Evolutionary conservation across 2,113 vertebrate genomes (phyloP), one percentile per base, ranked within the genome.

Genomic region (Tetrao urogallus): DNA sequence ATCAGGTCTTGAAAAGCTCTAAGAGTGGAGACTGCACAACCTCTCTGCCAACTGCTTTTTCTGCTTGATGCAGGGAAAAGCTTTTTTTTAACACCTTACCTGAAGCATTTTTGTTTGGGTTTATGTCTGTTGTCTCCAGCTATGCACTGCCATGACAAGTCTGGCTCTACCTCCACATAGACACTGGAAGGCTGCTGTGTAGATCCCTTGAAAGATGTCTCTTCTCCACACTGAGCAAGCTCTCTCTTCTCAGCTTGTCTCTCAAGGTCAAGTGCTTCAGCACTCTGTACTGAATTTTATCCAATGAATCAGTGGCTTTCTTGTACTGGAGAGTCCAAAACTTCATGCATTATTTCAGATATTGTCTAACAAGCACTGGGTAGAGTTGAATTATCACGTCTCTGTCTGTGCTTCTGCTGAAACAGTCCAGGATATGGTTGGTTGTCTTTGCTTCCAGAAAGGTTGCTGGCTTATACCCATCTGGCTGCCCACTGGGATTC

Each of bases 111-210:
- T 69, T 52, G 15, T 82, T 80, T 85, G 40, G 25, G 8, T 57
- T 86, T 57, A 65, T 87, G 66, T 27, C 58, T 30, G 6, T 57
- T 91, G 20, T 64, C 50, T 94, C 52, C 45, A 34, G 52, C 42
- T 43, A 27, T 6, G 11, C 0, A 0, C 43, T 76, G n/a, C 40
- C 2, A 1, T 64, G 58, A 57, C 52, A 58, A 79, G 52, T 42
- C 63, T 89, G 47, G 22, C 89, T 17, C 43, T 66, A 69, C 54
- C 17, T 93, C 52, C 32, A 47, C 3, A 0, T 48, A 17, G 32
- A 10, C 30, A 28, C n/a, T 58, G n/a, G 9, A 24, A 50, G 57
- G 32, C 32, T 89, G 11, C 38, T 87, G 24, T 57, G 50, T 50
- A 48, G 63, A 48, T 89, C 13, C 6, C 15, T 73, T 4, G 2